Evolutionary conservation across 2,888 invertebrate genomes (phyloP).

Genomic region (Villa cingulata): DNA sequence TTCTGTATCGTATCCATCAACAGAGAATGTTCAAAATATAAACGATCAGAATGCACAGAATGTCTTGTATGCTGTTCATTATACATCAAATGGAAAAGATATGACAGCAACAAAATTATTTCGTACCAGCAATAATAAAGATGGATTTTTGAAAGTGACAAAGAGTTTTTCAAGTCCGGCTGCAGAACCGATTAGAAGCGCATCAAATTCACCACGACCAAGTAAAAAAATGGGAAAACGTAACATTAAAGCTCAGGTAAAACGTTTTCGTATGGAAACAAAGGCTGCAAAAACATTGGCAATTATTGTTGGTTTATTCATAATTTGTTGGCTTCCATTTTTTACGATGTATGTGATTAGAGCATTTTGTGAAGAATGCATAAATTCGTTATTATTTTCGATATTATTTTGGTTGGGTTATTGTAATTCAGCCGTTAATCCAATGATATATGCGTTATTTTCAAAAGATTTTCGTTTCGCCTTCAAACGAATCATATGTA

Average conservation of each 20-base stretch:
- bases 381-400: conserved; percentile 73
- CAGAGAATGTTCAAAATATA: conserved; percentile 46
- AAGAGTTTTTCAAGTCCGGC: conserved; percentile 26
- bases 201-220: conserved; percentile 33
- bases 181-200: conserved; percentile 14
- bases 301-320: conserved; percentile 94
- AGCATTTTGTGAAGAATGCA: conserved; percentile 76
- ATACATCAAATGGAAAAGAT: conserved; percentile 51
- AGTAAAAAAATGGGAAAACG: conserved; percentile 69
- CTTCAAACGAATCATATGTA: conserved; percentile 83
- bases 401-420: conserved; percentile 95
- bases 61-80: conserved; percentile 53
- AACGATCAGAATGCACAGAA: conserved; percentile 30
- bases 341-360: conserved; percentile 87
- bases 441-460: conserved; percentile 87
- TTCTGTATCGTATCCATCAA: conserved; percentile 72
- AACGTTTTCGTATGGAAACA: conserved; percentile 86
- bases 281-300: conserved; percentile 94
- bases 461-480: conserved; percentile 91
- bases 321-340: conserved; percentile 94
- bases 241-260: conserved; percentile 82
- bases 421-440: conserved; percentile 93
- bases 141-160: conserved; percentile 44
- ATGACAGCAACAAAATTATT: conserved; percentile 42
- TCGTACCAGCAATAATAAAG: conserved; percentile 18